Evolutionary conservation across 1,140 invertebrate genomes (phyloP).

Genomic region (Ostrea denselamellosa): DNA sequence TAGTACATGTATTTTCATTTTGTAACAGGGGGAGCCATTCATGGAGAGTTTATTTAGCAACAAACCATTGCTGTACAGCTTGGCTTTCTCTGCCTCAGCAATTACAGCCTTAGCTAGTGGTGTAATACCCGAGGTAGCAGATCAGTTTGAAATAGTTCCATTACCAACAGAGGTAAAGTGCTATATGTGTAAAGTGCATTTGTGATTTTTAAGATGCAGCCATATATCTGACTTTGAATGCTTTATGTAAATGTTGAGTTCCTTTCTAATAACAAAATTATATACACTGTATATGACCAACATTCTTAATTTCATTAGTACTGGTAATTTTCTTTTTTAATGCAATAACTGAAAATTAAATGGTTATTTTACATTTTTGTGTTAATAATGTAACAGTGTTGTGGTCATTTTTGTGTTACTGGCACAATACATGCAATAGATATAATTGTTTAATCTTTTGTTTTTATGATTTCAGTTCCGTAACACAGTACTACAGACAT

Average conservation of each 20-base stretch:
- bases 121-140: constrained; percentile 76
- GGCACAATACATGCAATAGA: background rate
- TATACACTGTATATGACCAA: too few relatives aligned
- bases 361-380: too few relatives aligned
- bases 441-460: background rate
- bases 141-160: constrained; percentile 80
- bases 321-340: too few relatives aligned
- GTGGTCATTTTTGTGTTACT: too few relatives aligned
- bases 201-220: too few relatives aligned
- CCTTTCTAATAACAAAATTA: too few relatives aligned
- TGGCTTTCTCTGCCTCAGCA: constrained; percentile 80
- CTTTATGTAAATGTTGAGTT: too few relatives aligned
- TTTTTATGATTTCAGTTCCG: constrained; percentile 88
- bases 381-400: too few relatives aligned
- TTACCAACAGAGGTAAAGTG: constrained; percentile 77
- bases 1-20: background rate
- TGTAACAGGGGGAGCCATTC: constrained; percentile 93
- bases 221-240: too few relatives aligned
- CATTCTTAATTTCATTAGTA: too few relatives aligned
- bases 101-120: constrained; percentile 78
- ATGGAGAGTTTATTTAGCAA: constrained; percentile 98
- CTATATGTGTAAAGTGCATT: too few relatives aligned
- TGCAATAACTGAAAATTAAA: too few relatives aligned
- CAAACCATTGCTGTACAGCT: constrained; percentile 93
- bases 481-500: constrained; percentile 86